Percentiles rank a stretch among this genome's conserved stretches.
phyloP scores from a whole-genome alignment of 2,113 vertebrate species.

The Brevimyrus niger region DNA sequence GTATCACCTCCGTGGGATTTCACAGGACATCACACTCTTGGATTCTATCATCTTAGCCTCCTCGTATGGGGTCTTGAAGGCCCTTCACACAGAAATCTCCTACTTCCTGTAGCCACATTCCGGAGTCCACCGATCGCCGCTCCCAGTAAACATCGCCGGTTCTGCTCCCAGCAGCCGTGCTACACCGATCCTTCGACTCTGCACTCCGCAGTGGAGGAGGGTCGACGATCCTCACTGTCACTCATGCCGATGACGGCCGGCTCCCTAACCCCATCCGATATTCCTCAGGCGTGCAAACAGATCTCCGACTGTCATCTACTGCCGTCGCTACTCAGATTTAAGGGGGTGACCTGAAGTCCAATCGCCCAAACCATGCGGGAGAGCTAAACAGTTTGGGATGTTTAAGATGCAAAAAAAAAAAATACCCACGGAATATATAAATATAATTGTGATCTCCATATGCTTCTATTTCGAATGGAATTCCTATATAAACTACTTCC shows the following conservation, averaged over 20 bases:
- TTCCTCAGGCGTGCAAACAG: not conserved
- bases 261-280: not conserved
- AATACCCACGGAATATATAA: not conserved
- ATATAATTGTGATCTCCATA: not conserved
- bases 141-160: accelerated
- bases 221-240: not conserved
- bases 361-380: not conserved
- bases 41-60: not conserved
- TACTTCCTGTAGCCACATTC: not conserved
- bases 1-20: not conserved
- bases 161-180: not conserved
- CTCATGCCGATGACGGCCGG: not conserved
- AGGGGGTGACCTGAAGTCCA: not conserved
- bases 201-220: not conserved
- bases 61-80: not conserved
- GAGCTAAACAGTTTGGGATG: slow-evolving; percentile 1
- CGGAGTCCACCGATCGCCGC: not conserved
- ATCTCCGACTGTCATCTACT: not conserved
- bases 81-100: not conserved
- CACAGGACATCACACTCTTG: not conserved
- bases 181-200: not conserved
- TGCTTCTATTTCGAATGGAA: not conserved
- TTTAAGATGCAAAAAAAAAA: not conserved
- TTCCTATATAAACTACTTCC: not conserved
- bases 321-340: not conserved